Evolutionary conservation across 1,140 invertebrate genomes (phyloP).

Genomic region (Druon quercuslanigerum): DNA sequence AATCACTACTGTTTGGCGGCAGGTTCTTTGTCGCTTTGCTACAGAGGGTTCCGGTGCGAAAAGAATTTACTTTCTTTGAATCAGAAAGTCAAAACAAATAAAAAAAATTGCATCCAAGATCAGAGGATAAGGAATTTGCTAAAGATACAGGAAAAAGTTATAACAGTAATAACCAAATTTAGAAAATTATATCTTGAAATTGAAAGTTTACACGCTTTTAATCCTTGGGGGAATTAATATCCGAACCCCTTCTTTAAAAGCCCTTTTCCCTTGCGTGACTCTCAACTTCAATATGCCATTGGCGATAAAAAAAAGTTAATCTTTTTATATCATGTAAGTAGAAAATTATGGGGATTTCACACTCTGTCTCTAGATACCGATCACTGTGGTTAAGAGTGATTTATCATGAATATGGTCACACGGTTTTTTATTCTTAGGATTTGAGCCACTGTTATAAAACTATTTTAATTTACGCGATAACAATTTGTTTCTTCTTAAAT

Average conservation of each 20-base stretch:
- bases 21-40: slow-evolving; percentile 34
- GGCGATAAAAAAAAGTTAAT: slow-evolving; percentile 10
- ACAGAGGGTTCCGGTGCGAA: not conserved
- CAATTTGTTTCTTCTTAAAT: no score
- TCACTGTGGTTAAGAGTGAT: not conserved
- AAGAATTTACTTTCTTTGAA: not conserved
- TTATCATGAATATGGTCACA: not conserved
- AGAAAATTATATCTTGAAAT: no score
- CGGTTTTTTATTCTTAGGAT: no score
- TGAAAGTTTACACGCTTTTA: not conserved
- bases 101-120: no score
- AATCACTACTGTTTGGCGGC: slow-evolving; percentile 28
- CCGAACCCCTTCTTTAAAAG: not conserved
- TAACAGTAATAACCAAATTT: not conserved
- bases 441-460: no score
- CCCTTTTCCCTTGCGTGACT: slow-evolving; percentile 16
- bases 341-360: slow-evolving; percentile 27
- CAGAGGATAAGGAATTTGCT: no score
- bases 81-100: not conserved
- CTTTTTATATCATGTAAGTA: slow-evolving; percentile 11
- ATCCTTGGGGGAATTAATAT: not conserved
- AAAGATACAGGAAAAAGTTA: no score
- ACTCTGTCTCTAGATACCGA: not conserved
- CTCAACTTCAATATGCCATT: not conserved
- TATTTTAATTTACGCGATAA: no score